Conservation (phyloP, 2,797 vertebrate species). For the Capromys pilorides region DNA sequence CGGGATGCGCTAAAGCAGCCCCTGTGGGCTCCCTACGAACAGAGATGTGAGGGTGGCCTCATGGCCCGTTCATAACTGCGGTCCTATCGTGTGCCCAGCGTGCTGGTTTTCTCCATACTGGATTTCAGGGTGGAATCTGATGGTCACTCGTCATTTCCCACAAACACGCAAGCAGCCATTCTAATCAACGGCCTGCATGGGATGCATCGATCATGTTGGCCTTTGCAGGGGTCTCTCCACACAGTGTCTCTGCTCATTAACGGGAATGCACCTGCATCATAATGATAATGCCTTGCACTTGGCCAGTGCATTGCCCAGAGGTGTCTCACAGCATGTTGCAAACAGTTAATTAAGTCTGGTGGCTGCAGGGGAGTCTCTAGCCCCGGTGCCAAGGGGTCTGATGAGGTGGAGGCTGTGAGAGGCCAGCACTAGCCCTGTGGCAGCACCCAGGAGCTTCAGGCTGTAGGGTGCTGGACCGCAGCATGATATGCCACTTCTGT, state of each 20-base stretch:
- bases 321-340: slow-evolving; percentile 72
- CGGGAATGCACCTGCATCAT: slow-evolving; percentile 41
- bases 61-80: not conserved
- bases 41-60: not conserved
- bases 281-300: slow-evolving; percentile 67
- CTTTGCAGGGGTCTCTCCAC: slow-evolving; percentile 64
- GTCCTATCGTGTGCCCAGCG: not conserved
- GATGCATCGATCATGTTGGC: slow-evolving; percentile 55
- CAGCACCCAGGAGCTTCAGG: not conserved
- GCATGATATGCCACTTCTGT: accelerated
- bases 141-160: slow-evolving; percentile 43
- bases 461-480: accelerated
- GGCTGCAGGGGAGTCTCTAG: slow-evolving; percentile 47
- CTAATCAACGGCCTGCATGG: slow-evolving; percentile 63
- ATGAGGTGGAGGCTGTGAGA: not conserved
- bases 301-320: slow-evolving; percentile 57
- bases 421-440: not conserved
- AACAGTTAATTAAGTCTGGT: slow-evolving; percentile 74
- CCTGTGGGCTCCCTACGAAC: not conserved
- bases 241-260: slow-evolving; percentile 60
- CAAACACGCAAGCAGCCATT: slow-evolving; percentile 4
- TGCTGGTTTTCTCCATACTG: not conserved
- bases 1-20: not conserved
- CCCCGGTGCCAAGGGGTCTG: not conserved
- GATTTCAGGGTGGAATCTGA: not conserved